Evolutionary conservation across 2,797 vertebrate genomes (phyloP), one percentile per base, ranked within the genome.

Genomic region (Xiphophorus birchmanni): DNA sequence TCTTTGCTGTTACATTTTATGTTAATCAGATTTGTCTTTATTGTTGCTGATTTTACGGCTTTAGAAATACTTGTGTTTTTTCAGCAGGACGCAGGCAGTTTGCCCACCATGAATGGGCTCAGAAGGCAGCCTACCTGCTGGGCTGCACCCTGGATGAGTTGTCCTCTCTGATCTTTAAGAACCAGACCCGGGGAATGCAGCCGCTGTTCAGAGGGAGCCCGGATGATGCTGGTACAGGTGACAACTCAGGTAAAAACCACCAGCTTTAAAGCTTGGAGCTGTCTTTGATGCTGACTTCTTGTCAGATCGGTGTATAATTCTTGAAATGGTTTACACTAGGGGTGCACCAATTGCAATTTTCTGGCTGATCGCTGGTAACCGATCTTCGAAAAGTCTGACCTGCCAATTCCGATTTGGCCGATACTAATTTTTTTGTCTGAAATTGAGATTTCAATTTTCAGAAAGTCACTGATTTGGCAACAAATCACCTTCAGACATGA

Each of bases 51-150:
- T 17, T 1, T 23, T 21, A 32, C 2, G 11, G 17, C 73, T 81
- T 45, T 35, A 50, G 74, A 74, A 21, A 42, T n/a, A 18, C 47
- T 3, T 12, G 2, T 26, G 6, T 75, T 0, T 73, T 47, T 83
- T 50, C 79, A 99, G 98, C 93, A 1, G 98, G 98, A 45, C 97
- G 97, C 15, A 97, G 96, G 88, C 98, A 99, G 94, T 99, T 99
- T 95, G 98, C 98, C 1, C 97, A 96, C 29, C 98, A 99, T 0
- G 98, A 99, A 83, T 99, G 98, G 98, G 98, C 98, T 65, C 98
- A 99, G 95, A 99, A 99, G 86, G 97, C 98, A 0, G 97, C 98
- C 0, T 99, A 99, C 91, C 94, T 99, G 81, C 92, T 99, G 93
- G 98, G 98, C 91, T 99, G 97, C 89, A 97, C 94, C 81, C 92